A percentile compares a stretch with the other conserved stretches of the same genome.
These are phyloP conservation scores for Sardina pilchardus DNA, from an alignment of 2,113 vertebrate genomes.

Conservation along the genomic window DNA sequence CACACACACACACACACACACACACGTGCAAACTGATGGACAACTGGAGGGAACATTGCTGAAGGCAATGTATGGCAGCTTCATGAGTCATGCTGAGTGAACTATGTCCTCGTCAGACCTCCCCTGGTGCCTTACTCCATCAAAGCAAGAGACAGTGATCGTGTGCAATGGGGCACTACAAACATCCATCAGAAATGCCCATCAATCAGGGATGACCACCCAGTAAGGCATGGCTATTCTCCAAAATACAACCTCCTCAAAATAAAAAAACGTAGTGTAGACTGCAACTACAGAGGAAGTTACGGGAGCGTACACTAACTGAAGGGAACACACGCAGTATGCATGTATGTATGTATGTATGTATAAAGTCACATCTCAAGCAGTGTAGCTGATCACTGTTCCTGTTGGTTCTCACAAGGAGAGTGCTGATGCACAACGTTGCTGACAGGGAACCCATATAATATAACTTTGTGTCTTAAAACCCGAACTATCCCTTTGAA, in stretches of 20 bases:
- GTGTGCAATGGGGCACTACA: background rate
- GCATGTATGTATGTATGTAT: no score
- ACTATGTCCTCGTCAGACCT: background rate
- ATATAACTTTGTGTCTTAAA: no score
- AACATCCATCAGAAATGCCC: background rate
- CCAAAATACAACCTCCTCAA: background rate
- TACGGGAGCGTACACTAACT: no score
- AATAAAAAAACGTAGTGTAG: no score
- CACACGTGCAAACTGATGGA: background rate
- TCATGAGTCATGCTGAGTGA: background rate
- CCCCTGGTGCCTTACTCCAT: background rate
- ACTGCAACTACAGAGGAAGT: no score
- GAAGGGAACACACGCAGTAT: no score
- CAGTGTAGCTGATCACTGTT: no score
- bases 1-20: background rate
- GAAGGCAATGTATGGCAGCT: background rate
- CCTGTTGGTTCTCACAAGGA: no score
- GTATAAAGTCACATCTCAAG: no score
- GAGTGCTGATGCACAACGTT: no score
- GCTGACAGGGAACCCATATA: no score
- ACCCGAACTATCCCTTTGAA: no score
- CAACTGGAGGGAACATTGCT: background rate
- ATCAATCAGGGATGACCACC: background rate
- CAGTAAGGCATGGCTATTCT: background rate
- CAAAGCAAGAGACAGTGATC: background rate